Evolutionary conservation across 2,113 vertebrate genomes (phyloP).

Genomic region (Bubo bubo): DNA sequence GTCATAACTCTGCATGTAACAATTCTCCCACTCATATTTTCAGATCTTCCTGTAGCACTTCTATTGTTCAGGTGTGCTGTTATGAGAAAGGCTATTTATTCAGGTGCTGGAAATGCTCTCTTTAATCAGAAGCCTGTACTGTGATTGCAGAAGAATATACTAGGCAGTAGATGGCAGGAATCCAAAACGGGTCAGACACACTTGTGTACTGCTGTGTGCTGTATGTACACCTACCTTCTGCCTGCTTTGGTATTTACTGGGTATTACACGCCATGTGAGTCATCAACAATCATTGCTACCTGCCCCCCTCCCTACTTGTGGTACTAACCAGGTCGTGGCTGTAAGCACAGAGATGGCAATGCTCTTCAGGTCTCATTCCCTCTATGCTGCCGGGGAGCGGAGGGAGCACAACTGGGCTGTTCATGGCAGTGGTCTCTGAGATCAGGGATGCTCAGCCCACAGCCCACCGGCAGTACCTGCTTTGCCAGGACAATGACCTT

Average conservation of each 20-base stretch:
- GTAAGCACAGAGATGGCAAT: not conserved
- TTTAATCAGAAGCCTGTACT: constrained; percentile 24
- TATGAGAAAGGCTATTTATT: constrained; percentile 23
- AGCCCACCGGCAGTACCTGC: not conserved
- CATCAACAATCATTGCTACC: not conserved
- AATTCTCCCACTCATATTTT: not conserved
- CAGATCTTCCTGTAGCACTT: not conserved
- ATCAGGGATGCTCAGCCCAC: not conserved
- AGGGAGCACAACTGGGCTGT: not conserved
- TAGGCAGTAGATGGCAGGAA: not conserved
- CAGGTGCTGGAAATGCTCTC: not conserved
- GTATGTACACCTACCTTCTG: not conserved
- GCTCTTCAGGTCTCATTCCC: fast-evolving
- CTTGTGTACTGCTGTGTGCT: not conserved
- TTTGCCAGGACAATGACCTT: not conserved
- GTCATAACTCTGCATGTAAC: not conserved
- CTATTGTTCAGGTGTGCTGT: constrained; percentile 11
- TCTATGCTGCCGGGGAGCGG: fast-evolving
- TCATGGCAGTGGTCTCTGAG: not conserved
- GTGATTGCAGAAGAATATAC: not conserved
- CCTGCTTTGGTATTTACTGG: not conserved
- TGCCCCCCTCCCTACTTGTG: fast-evolving
- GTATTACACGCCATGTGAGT: not conserved
- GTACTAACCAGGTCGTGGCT: not conserved
- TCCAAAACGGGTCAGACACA: not conserved